Evolutionary conservation across 2,113 vertebrate species (phyloP), one percentile per base, ranked within the genome.

Genomic region (Panthera tigris): DNA sequence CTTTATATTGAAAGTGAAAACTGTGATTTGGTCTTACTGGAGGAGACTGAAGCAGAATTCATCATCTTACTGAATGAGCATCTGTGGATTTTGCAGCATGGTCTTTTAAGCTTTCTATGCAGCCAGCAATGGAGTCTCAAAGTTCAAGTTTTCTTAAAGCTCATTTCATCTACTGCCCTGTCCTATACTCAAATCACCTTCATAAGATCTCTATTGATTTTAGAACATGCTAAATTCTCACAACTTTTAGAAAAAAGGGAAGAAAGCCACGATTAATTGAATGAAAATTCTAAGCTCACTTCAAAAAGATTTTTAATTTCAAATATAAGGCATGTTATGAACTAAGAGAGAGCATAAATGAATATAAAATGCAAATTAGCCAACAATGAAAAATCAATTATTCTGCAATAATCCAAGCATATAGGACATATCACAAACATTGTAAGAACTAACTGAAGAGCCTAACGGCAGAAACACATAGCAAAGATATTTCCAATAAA

Each of bases 261-360:
- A 86, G 31, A 71, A 81, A 18, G 18, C 21, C 41, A n/a, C 57
- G 68, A 33, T 57, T 84, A 57, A 90, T 41, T 94, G 73, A 87
- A 76, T 85, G 25, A 57, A 83, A 96, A 45, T 13, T 29, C 19
- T 81, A 78, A 94, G 89, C 36, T 90, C 8, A n/a, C 63, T 91
- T 89, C n/a, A 29, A 89, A 96, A 94, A 76, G 4, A 82, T 57
- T 73, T 95, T 80, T 39, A 92, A 90, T 87, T 93, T 93, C 61
- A 92, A 78, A 41, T 71, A 83, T 57, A 88, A 96, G 36, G 27
- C 14, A 71, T 79, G 5, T 79, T 92, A 65, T 85, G 12, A 89
- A 93, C 71, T 91, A 81, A 90, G 50, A 92, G 27, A 76, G 18
- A 82, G 41, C 66, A 91, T 50, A 69, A 83, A 91, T 71, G 19